Evolutionary conservation across 2,888 invertebrate genomes (phyloP), one percentile per base, ranked within the genome.

Genomic region (Sinelater perroti): DNA sequence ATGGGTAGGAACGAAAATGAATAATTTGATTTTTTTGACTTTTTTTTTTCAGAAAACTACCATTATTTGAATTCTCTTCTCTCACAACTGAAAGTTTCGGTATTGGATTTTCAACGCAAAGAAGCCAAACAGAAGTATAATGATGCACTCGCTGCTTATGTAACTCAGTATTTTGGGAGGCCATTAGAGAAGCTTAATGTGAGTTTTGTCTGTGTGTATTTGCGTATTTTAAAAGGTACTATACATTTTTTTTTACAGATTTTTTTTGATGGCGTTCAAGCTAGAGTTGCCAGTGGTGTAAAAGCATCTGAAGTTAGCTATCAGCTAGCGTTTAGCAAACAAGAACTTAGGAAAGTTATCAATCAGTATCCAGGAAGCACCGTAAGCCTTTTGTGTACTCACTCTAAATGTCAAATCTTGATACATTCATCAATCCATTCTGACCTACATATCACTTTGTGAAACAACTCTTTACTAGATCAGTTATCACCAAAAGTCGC

Each of bases 291-390:
- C 49, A 89, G 91, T 72, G 98, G 99, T 50, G 95, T 96, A 42
- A 96, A 95, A 76, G 93, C 94, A 74, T 94, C 96, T 31, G 98
- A 99, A 83, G 94, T 99, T 51, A 94, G 97, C 74, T 99, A 95
- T 82, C 97, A 98, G 81, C 87, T 96, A 81, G 96, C 95, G 26
- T 98, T 92, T 80, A 96, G 95, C 76, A 96, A 97, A 80, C 95
- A 95, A 80, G 97, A 98, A 81, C 83, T 99, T 67, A 86, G 95
- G 54, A 93, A 95, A 78, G 93, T 97, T 33, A 95, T 97, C 57
- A 91, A 90, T 67, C 90, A 95, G 75, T 98, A 98, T 83, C 97
- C 97, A 2, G 90, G 89, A 4, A 87, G 91, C 72, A 72, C 68
- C 16, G 78, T 77, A 70, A 64, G 69, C 67, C 13, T 35, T 18